A percentile compares a stretch with the other conserved stretches of the same genome.
Conservation (phyloP, 2,113 vertebrate species). For the Proterorhinus semilunaris region DNA sequence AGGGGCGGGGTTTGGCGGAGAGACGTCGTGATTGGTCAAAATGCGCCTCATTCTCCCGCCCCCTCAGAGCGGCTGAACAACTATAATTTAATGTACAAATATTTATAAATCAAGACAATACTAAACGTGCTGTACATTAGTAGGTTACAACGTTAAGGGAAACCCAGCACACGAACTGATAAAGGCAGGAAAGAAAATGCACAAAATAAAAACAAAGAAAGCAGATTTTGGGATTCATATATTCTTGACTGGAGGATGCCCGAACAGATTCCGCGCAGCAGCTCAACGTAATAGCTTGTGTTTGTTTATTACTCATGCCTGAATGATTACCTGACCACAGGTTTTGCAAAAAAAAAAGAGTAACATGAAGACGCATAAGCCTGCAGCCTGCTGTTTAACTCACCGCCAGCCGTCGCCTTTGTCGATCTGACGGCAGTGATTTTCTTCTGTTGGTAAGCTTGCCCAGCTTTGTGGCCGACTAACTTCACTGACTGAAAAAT, state of each 20-base stretch:
- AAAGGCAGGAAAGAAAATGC: neutral
- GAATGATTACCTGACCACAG: neutral
- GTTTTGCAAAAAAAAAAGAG: neutral
- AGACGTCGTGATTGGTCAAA: slow-evolving; percentile 19
- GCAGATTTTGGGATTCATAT: neutral
- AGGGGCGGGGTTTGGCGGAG: slow-evolving; percentile 18
- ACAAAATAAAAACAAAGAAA: neutral
- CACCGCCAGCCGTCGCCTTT: slow-evolving; percentile 64
- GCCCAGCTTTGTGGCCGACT: slow-evolving; percentile 54
- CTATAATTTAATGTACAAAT: neutral
- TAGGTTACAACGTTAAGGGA: neutral
- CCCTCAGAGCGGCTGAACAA: slow-evolving; percentile 6
- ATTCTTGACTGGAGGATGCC: neutral
- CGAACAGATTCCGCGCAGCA: neutral
- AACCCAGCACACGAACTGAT: neutral
- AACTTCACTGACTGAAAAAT: neutral
- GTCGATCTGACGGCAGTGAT: slow-evolving; percentile 58
- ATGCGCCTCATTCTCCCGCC: neutral
- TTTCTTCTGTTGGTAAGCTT: slow-evolving; percentile 50
- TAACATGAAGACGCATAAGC: neutral
- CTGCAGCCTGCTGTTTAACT: slow-evolving; percentile 34
- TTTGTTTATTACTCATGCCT: neutral
- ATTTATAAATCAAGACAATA: neutral
- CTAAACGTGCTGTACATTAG: neutral
- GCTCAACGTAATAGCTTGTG: neutral